These are phyloP conservation scores for Atrichornis clamosus DNA, from an alignment of 2,113 vertebrate genomes.

Conservation along the genomic window DNA sequence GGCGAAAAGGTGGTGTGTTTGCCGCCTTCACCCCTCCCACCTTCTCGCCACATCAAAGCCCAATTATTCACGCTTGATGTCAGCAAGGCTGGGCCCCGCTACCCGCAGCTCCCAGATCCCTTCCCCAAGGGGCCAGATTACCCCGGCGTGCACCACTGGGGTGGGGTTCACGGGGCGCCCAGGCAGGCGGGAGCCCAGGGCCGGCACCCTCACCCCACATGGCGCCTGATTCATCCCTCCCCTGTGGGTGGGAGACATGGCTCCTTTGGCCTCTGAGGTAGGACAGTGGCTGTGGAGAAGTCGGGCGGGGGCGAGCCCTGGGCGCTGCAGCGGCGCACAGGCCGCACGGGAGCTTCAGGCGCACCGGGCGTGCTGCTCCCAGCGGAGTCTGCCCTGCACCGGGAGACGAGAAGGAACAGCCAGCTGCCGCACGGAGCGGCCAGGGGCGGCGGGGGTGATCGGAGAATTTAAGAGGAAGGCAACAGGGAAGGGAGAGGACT, in stretches of 20 bases:
- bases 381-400: fast-evolving
- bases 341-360: fast-evolving
- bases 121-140: constrained; percentile 26
- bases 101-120: constrained; percentile 11
- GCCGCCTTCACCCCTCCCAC: constrained; percentile 40
- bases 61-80: constrained; percentile 48
- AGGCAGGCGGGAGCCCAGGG: background rate
- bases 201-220: background rate
- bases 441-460: background rate
- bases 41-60: constrained; percentile 59
- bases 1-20: background rate
- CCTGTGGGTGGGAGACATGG: fast-evolving
- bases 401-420: background rate
- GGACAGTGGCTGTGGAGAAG: fast-evolving
- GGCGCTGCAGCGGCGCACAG: fast-evolving
- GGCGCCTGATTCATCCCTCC: fast-evolving
- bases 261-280: too few species aligned
- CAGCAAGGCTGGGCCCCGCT: background rate
- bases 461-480: background rate
- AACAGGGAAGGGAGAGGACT: background rate
- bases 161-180: background rate
- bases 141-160: background rate
- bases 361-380: fast-evolving
- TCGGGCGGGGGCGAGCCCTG: fast-evolving
- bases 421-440: fast-evolving